These are phyloP conservation scores for Tipula confusa DNA, from an alignment of 2,888 invertebrate species.

Conservation along the genomic window DNA sequence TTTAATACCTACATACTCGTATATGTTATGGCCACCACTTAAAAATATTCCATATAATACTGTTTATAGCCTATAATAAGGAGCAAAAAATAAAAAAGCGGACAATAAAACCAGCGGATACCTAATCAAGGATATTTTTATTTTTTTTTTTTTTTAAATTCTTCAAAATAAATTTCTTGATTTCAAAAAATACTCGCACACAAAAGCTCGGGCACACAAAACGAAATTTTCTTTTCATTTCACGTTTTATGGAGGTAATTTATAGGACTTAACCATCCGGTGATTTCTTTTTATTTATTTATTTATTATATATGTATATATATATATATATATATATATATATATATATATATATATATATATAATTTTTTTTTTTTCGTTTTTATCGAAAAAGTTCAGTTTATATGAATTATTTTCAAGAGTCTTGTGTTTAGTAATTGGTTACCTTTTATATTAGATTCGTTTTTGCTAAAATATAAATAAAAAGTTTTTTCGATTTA, in stretches of 20 bases:
- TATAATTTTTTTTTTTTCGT: not conserved
- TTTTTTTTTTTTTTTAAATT: not conserved
- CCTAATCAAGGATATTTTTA: not conserved
- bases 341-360: no score
- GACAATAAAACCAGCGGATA: conserved; percentile 25
- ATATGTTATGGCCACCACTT: conserved; percentile 14
- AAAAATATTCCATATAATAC: conserved; percentile 9
- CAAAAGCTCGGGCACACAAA: not conserved
- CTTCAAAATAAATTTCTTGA: not conserved
- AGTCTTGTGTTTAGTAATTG: conserved; percentile 20
- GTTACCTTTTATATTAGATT: not conserved
- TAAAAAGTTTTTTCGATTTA: not conserved
- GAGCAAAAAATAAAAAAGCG: not conserved
- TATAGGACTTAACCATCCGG: conserved; percentile 25
- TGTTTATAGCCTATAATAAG: not conserved
- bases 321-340: no score
- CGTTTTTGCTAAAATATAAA: not conserved
- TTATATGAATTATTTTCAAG: conserved; percentile 16
- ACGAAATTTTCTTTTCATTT: not conserved
- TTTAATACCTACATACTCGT: not conserved
- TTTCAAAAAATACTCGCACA: not conserved
- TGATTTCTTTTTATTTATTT: conserved; percentile 25
- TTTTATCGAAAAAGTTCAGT: not conserved
- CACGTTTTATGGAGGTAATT: conserved; percentile 25
- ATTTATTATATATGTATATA: conserved; percentile 25